Base-by-base conservation (phyloP, 2,113 vertebrate genomes). In the Spilogale gracilis region DNA sequence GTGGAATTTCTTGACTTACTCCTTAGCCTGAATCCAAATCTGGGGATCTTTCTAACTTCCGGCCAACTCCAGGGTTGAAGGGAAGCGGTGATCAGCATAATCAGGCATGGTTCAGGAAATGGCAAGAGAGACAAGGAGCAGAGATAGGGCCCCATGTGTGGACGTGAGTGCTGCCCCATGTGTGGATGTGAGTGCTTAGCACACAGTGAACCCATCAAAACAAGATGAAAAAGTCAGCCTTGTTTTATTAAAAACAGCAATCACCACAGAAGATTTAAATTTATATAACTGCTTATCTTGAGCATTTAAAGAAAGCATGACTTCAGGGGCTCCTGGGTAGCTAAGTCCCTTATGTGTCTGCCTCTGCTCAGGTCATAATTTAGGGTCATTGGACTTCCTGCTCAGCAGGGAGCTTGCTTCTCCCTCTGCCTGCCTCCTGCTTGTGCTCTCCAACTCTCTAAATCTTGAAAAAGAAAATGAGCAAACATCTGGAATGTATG, bases 151-250 rank as follows among this genome's bases (percentile, higher is more conserved):
- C 6, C 30, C 20, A 0, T 1, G 8, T 1, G 2, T 0, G 43
- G 50, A 67, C 4, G 0, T 0, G 5, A 56, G 10, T 2, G 4
- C 61, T 79, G n/a, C 16, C 6, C 30, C 20, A 0, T 1, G 8
- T 1, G 2, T 0, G 43, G 50, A 67, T 3, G 0, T 0, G 5
- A 56, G 10, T 2, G 4, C 61, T 79, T 14, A 12, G 52, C 21
- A 6, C 38, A 16, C 69, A 56, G 71, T 5, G 20, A 67, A 45
- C 10, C 54, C 43, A 23, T 45, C 38, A 30, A 8, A 45, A n/a
- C 60, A 78, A 43, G 48, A 61, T 1, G 23, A 82, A 65, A 85
- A 65, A 45, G 27, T 16, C 11, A 16, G 43, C 14, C 30, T 94
- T 65, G 21, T 92, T 89, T 63, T 17, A 43, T 87, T 92, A 89